Evolutionary conservation across 2,113 vertebrate species (phyloP), one percentile per base, ranked within the genome.

Genomic region (Penelope pileata): DNA sequence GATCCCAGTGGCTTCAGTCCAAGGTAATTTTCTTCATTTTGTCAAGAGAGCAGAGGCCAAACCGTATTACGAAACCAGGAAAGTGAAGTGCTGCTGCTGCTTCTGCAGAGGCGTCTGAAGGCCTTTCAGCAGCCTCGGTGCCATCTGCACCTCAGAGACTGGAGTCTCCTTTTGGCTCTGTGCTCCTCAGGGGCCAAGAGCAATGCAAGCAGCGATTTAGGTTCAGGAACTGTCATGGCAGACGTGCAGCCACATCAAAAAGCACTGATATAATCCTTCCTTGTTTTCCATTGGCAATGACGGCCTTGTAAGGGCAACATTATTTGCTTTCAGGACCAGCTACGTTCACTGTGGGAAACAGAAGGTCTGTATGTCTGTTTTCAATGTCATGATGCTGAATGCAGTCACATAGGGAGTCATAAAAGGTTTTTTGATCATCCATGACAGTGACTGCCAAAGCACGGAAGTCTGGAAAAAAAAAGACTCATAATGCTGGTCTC

Each of bases 391-490:
- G 47, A 48, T 72, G 30, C 27, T 50, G 10, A 17, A 9, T 56
- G 14, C 29, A 56, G n/a, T 32, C 70, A 59, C 0, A 2, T 36
- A 67, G 16, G 10, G 27, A 47, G 8, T 17, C 45, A 50, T 29
- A 12, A 36, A 77, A 34, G 60, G 32, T 24, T 27, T 68, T 79
- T 48, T 51, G 10, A 19, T 54, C 0, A 0, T 23, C 36, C 53
- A 13, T 16, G 48, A 32, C 59, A 54, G 36, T 12, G 22, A 72
- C 12, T 40, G 51, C 23, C 84, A 80, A 68, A 86, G 47, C 51
- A 40, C 24, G 38, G 50, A 29, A 63, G 18, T 34, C 29, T 22
- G 45, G 42, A 8, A 51, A 78, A 66, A 34, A 0, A 0, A n/a
- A n/a, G 63, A 50, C 27, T 63, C 23, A 50, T 17, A 11, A 86